These are phyloP conservation scores for Drosophila setosimentum DNA, from an alignment of 2,888 invertebrate species.

Conservation along the genomic window DNA sequence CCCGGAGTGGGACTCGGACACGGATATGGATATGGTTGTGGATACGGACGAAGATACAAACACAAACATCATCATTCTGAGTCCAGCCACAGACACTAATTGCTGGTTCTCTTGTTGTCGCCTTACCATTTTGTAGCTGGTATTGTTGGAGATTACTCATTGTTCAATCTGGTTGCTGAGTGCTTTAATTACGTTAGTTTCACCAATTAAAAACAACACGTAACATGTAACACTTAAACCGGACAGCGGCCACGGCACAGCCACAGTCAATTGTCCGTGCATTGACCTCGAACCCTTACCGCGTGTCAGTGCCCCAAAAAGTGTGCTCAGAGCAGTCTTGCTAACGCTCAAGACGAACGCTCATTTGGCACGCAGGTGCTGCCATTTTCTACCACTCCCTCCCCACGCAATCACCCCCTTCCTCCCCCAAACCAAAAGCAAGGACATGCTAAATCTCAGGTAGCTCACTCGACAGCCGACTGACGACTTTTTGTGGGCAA, in stretches of 20 bases:
- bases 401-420: not conserved
- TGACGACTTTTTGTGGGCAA: conserved; percentile 1
- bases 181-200: conserved; percentile 74
- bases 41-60: not conserved
- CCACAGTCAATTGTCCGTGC: conserved; percentile 58
- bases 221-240: conserved; percentile 33
- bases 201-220: conserved; percentile 71
- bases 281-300: conserved; percentile 53
- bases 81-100: conserved; percentile 42
- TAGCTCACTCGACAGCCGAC: conserved; percentile 33
- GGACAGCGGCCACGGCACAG: not conserved
- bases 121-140: conserved; percentile 8
- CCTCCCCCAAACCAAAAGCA: not conserved
- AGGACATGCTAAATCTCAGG: conserved; percentile 54
- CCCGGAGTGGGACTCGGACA: not conserved
- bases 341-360: conserved; percentile 54
- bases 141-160: conserved; percentile 58
- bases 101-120: conserved; percentile 28
- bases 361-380: conserved; percentile 67
- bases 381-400: not conserved
- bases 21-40: not conserved
- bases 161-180: conserved; percentile 71
- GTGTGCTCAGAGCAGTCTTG: conserved; percentile 18
- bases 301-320: conserved; percentile 25
- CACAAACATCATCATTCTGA: not conserved